phyloP scores from a whole-genome alignment of 23 tunicate genomes.

The Diplosoma virens region DNA sequence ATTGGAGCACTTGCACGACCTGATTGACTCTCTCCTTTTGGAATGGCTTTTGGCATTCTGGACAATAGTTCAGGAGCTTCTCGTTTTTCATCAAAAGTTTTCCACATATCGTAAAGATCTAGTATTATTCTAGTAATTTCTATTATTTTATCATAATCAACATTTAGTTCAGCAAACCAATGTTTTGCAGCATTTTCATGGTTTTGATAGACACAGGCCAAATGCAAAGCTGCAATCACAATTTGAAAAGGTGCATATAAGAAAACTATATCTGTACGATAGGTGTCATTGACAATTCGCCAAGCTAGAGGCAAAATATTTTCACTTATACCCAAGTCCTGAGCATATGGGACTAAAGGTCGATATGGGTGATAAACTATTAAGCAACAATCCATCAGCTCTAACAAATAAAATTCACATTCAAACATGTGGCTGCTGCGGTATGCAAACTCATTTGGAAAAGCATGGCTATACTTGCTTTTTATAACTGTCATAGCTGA shows the following conservation, averaged over 20 bases:
- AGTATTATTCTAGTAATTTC: conserved; percentile 73
- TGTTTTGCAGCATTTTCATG: conserved; percentile 51
- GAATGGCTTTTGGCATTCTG: conserved; percentile 75
- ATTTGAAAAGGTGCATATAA: conserved; percentile 88
- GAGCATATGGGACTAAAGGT: conserved; percentile 69
- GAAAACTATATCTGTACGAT: conserved; percentile 80
- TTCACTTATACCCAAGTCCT: conserved; percentile 47
- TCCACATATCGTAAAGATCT: conserved; percentile 81
- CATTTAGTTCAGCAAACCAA: conserved; percentile 92
- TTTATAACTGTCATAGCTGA: conserved; percentile 51
- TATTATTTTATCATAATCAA: conserved; percentile 78
- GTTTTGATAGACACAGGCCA: conserved; percentile 77
- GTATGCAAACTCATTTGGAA: conserved; percentile 63
- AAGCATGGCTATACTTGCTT: conserved; percentile 73
- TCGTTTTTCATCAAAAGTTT: conserved; percentile 62
- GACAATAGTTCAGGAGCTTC: conserved; percentile 55
- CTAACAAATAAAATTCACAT: conserved; percentile 91
- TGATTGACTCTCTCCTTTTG: conserved; percentile 14
- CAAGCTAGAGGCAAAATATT: conserved; percentile 72
- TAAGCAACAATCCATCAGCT: conserved; percentile 91
- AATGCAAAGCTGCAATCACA: conserved; percentile 85
- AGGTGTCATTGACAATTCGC: conserved; percentile 88
- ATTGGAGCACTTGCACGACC: conserved; percentile 32
- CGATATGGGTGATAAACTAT: conserved; percentile 94
- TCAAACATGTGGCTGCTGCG: conserved; percentile 73